These are phyloP conservation scores for Drosophila recens DNA, from an alignment of 2,888 invertebrate genomes.

Conservation along the genomic window DNA sequence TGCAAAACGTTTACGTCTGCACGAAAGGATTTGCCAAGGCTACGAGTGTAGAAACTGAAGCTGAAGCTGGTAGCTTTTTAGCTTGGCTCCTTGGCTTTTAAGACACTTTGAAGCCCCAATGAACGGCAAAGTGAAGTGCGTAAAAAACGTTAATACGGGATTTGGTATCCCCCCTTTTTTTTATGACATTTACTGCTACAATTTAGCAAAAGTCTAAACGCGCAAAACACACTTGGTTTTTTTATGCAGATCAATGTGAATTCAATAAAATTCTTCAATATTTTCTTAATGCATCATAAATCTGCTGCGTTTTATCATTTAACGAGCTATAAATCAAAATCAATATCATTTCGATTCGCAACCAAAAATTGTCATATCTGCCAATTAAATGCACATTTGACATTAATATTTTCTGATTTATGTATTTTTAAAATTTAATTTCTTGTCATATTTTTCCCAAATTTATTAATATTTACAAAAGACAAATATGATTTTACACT, in stretches of 20 bases:
- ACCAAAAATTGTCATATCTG: constrained; percentile 19
- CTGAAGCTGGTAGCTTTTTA: constrained; percentile 18
- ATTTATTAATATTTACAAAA: not conserved
- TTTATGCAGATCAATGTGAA: constrained; percentile 67
- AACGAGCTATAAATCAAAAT: constrained; percentile 37
- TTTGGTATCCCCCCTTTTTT: constrained; percentile 47
- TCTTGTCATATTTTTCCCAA: not conserved
- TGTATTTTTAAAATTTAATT: not conserved
- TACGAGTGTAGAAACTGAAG: constrained; percentile 22
- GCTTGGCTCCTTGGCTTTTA: constrained; percentile 52
- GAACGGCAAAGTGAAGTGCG: constrained; percentile 57
- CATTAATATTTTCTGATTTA: not conserved
- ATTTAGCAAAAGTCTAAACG: constrained; percentile 56
- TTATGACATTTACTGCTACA: constrained; percentile 72
- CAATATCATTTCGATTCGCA: constrained; percentile 37
- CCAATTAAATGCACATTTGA: constrained; percentile 4
- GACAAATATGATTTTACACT: too few species aligned
- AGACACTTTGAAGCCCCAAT: constrained; percentile 54
- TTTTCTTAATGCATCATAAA: constrained; percentile 64
- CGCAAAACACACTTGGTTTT: constrained; percentile 35
- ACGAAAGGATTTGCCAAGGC: constrained; percentile 69
- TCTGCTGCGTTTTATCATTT: constrained; percentile 42
- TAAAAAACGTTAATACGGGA: constrained; percentile 71
- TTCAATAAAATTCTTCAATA: constrained; percentile 63
- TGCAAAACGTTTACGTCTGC: constrained; percentile 73